Conservation (phyloP, 1,140 invertebrate genomes). For the Leptinotarsa defecta region DNA sequence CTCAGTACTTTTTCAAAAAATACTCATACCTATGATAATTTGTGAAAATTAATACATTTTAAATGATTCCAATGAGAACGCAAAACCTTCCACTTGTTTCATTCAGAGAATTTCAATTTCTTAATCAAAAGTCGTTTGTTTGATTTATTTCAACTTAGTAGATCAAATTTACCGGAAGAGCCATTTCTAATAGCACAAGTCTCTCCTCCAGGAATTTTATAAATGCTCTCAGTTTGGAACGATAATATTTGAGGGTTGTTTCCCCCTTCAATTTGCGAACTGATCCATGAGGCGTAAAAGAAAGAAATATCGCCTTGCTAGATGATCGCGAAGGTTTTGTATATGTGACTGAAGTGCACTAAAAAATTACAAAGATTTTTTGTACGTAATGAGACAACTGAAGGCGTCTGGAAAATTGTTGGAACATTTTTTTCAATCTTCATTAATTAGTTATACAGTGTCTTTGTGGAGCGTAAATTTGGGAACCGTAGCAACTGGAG, state of each 20-base stretch:
- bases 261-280: background rate
- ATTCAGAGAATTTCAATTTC: background rate
- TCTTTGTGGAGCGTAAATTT: constrained; percentile 29
- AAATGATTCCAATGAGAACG: too few relatives aligned
- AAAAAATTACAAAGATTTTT: background rate
- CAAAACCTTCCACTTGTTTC: background rate
- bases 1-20: too few relatives aligned
- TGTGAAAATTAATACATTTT: too few relatives aligned
- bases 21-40: too few relatives aligned
- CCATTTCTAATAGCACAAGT: constrained; percentile 3
- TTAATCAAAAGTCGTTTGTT: background rate
- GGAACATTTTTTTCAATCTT: background rate
- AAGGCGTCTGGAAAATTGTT: background rate
- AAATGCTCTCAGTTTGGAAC: constrained; percentile 1
- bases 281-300: constrained; percentile 1
- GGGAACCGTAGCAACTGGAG: background rate
- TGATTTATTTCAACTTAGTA: background rate
- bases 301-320: background rate
- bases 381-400: background rate
- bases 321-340: background rate
- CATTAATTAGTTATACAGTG: background rate
- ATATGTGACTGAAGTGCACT: background rate
- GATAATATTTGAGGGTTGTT: background rate
- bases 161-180: constrained; percentile 5
- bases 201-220: background rate